These are phyloP conservation scores for Coecobrya sp. DNA, from an alignment of 2,888 invertebrate genomes.

Conservation along the genomic window DNA sequence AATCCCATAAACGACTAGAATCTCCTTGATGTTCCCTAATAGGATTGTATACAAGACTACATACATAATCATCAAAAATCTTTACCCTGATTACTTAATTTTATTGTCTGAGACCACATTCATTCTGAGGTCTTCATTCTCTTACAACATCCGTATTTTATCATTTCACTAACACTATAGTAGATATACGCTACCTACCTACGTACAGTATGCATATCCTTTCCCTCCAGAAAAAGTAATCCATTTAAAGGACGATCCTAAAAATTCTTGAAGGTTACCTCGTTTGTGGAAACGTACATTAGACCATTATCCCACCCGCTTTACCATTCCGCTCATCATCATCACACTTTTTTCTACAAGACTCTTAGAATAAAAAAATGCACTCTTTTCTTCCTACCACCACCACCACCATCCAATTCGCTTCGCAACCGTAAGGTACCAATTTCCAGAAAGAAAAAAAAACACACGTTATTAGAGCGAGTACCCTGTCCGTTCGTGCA, in stretches of 20 bases:
- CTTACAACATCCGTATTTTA: too few relatives aligned
- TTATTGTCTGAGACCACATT: not conserved
- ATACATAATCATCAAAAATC: constrained; percentile 84
- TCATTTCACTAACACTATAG: too few relatives aligned
- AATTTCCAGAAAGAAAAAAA: constrained; percentile 19
- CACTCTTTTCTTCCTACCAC: constrained; percentile 1
- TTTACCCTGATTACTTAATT: constrained; percentile 85
- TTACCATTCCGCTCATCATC: constrained; percentile 28
- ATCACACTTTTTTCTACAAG: not conserved
- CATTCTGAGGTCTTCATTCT: not conserved
- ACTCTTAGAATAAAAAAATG: constrained; percentile 6
- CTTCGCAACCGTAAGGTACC: constrained; percentile 60
- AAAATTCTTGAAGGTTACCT: not conserved
- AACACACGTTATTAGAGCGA: constrained; percentile 36
- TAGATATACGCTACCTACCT: not conserved
- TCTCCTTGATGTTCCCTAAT: constrained; percentile 83
- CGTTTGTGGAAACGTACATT: not conserved
- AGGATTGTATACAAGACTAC: constrained; percentile 76
- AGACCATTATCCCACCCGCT: not conserved
- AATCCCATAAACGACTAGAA: constrained; percentile 57
- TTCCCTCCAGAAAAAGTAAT: not conserved
- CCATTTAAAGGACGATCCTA: not conserved
- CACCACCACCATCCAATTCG: constrained; percentile 28
- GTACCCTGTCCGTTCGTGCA: constrained; percentile 55
- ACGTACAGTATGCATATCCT: not conserved